Base-by-base conservation (phyloP, 2,113 vertebrate genomes). In the Apteryx mantelli region DNA sequence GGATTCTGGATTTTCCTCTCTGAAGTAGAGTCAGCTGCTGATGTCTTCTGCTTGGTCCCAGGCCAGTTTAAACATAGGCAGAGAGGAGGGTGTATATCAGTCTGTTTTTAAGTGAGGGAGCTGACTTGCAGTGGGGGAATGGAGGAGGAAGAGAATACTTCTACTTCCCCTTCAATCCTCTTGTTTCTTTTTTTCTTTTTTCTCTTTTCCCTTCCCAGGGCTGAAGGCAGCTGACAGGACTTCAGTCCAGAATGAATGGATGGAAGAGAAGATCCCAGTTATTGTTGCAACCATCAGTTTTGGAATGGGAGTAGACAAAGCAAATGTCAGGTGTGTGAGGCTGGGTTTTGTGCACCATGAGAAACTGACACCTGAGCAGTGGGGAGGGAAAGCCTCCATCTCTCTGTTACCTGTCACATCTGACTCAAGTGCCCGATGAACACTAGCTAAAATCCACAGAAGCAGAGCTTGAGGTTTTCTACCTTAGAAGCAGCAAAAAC, bases 261-360 rank as follows among this genome's bases (percentile, higher is more conserved):
- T 99, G 99, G 98, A 99, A 85, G 99, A 99, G 70, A 99, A 98
- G 84, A 98, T 99, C 68, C 98, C 98, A 66, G 98, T 99, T 15
- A 99, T 99, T 91, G 99, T 99, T 52, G 99, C 99, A 75, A 99
- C 99, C 61, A 99, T 99, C 96, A 99, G 99, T 97, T 99, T 99
- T 93, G 99, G 99, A 48, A 99, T 99, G 99, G 99, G 99, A 75
- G 99, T 99, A 70, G 99, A 99, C 98, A 99, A 99, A 97, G 98
- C 99, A 46, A 99, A 99, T 0, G 99, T 99, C 96, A 99, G 99
- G 99, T 99, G 64, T 97, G 97, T 86, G 73, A 64, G 60, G 40
- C 87, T 81, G 56, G 52, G 48, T 24, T 11, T 83, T 75, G 53
- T 42, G 73, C 12, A 46, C 73, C 11, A 83, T 44, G 26, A 32